Base-by-base conservation (phyloP, 2,888 invertebrate species). In the Hedychridium roseum region DNA sequence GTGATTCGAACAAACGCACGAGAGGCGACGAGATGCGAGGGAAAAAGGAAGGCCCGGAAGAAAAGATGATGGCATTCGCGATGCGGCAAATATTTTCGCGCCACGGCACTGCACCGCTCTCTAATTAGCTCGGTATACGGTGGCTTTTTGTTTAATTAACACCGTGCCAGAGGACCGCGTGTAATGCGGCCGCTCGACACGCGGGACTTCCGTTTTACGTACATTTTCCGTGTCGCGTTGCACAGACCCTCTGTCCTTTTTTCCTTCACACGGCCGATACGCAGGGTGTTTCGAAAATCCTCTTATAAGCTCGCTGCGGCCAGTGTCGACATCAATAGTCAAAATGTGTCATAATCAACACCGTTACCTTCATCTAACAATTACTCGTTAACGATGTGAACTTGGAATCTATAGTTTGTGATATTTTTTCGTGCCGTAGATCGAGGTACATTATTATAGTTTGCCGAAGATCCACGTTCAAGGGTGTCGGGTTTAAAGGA, bases 111-210 rank as follows among this genome's bases (percentile, higher is more conserved):
- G 63, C 54, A 52, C 56, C 54, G 62, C 63, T 70, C 64, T 65
- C 66, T 71, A 70, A 71, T 71, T 71, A 71, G 63, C 65, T 68
- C 55, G 60, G 64, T 65, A 57, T 64, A 64, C 60, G 60, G 54
- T 51, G 68, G 65, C 64, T 70, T 71, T 71, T 72, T 71, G 70
- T 72, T 71, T 72, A 71, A 72, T 72, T 72, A 72, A 70, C 69
- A 64, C 65, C 64, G 66, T 57, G 56, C 55, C 50, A 62, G 59
- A 66, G 62, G 66, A 66, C 56, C 56, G 65, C 51, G 49, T 46
- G 39, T 54, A 31, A 6, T 27, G 43, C 32, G 32, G 23, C 26
- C 32, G 36, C 36, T 39, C 51, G 32, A 41, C 36, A 40, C 17
- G 42, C 38, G n/a, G n/a, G n/a, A n/a, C n/a, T 7, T 40, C 11